phyloP scores from a whole-genome alignment of 2,888 invertebrate species.

The Seira musarum region DNA sequence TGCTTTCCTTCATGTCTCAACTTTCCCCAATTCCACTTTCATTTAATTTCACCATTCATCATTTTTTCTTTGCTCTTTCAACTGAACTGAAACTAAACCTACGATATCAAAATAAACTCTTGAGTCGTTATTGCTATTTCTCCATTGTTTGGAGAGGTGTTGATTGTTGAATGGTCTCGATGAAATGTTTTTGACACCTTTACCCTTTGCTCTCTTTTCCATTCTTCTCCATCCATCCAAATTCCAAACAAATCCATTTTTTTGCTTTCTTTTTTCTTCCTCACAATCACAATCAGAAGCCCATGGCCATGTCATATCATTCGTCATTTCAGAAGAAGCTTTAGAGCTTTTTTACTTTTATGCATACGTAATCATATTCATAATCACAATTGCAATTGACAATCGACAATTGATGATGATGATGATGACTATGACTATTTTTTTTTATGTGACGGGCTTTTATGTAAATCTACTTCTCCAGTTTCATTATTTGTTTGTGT shows the following conservation, averaged over 20 bases:
- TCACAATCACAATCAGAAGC: conserved; percentile 16
- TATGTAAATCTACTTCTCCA: neutral
- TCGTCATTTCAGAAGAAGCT: neutral
- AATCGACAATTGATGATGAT: too few relatives aligned
- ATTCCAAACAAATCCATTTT: neutral
- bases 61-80: conserved; percentile 25
- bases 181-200: conserved; percentile 60
- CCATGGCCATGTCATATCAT: too few relatives aligned
- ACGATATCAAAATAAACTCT: conserved; percentile 4
- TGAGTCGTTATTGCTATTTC: conserved; percentile 4
- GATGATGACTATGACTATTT: neutral
- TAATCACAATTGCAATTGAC: too few relatives aligned
- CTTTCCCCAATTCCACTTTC: too few relatives aligned
- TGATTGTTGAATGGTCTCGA: conserved; percentile 39
- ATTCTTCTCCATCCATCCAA: too few relatives aligned
- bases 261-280: conserved; percentile 26
- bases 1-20: too few relatives aligned
- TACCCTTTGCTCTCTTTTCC: conserved; percentile 57
- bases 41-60: neutral
- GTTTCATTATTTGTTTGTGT: neutral
- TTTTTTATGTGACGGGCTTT: neutral
- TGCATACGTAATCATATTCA: conserved; percentile 4
- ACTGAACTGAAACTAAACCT: conserved; percentile 27
- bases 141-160: conserved; percentile 28
- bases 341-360: too few relatives aligned